Percentiles rank a stretch among this genome's conserved stretches.
phyloP scores from a whole-genome alignment of 2,888 invertebrate species.

The Ramazzottius varieornatus region DNA sequence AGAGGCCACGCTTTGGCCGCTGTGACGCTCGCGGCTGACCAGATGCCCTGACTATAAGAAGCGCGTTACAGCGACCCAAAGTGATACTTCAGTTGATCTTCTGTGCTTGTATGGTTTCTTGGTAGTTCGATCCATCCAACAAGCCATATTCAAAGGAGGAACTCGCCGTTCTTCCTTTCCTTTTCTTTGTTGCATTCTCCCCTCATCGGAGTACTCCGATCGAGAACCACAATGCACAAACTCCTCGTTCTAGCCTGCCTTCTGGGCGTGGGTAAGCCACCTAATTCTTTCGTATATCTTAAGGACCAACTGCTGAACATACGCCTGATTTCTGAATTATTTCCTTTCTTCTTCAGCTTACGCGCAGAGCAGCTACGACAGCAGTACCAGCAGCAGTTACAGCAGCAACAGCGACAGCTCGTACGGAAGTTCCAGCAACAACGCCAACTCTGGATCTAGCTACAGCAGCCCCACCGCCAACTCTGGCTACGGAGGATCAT shows the following conservation, averaged over 20 bases:
- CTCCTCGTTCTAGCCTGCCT: background rate
- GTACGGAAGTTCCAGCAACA: background rate
- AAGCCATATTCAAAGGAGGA: too few species aligned
- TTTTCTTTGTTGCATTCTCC: too few species aligned
- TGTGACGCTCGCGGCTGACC: too few species aligned
- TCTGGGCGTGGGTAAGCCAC: background rate
- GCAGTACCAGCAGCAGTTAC: background rate
- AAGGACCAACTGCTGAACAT: background rate
- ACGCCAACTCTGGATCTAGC: background rate
- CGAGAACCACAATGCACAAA: background rate
- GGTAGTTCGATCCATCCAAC: too few species aligned
- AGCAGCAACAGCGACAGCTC: background rate
- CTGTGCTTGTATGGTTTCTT: too few species aligned
- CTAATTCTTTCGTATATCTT: background rate
- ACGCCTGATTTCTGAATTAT: background rate
- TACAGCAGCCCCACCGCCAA: too few species aligned
- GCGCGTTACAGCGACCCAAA: too few species aligned
- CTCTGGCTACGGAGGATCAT: background rate
- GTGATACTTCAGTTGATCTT: too few species aligned
- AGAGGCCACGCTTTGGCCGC: too few species aligned
- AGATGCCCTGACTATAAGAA: too few species aligned
- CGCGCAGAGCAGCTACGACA: background rate
- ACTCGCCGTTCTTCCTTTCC: too few species aligned
- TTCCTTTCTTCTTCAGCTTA: background rate
- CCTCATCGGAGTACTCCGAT: too few species aligned